A percentile compares a stretch with the other conserved stretches of the same genome.
These are phyloP conservation scores for Drosophila nigromelanica DNA, from an alignment of 1,140 invertebrate genomes.

Conservation along the genomic window DNA sequence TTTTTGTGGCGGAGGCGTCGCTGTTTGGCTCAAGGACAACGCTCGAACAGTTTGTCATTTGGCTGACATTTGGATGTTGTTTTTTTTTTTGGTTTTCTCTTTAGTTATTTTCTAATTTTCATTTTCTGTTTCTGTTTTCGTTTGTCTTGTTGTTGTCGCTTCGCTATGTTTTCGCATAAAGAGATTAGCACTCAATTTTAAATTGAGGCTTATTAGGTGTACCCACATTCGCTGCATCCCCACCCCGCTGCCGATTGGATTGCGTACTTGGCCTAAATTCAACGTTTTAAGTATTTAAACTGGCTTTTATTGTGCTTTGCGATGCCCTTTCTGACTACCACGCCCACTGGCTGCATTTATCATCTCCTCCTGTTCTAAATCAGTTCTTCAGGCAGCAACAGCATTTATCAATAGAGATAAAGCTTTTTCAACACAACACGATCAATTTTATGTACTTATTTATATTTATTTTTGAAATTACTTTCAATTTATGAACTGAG, in stretches of 20 bases:
- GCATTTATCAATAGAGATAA: too few relatives aligned
- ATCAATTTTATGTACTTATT: too few relatives aligned
- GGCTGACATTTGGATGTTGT: slow-evolving; percentile 6
- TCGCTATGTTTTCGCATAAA: slow-evolving; percentile 38
- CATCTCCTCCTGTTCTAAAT: too few relatives aligned
- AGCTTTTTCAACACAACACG: too few relatives aligned
- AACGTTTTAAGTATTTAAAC: slow-evolving; percentile 46
- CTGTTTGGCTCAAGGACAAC: slow-evolving; percentile 41
- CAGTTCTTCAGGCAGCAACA: slow-evolving; percentile 18
- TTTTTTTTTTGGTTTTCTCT: slow-evolving; percentile 8
- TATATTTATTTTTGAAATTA: too few relatives aligned
- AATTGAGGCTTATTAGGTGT: slow-evolving; percentile 56
- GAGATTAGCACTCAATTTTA: slow-evolving; percentile 55
- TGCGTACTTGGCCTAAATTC: slow-evolving; percentile 35
- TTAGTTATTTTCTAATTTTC: not conserved
- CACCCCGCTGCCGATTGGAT: slow-evolving; percentile 21
- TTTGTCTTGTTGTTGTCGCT: slow-evolving; percentile 25
- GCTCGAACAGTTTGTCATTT: slow-evolving; percentile 17
- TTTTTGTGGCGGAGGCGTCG: slow-evolving; percentile 4
- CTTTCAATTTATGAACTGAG: too few relatives aligned
- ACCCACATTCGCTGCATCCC: not conserved
- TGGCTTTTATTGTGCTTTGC: slow-evolving; percentile 37
- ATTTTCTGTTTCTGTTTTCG: slow-evolving; percentile 14
- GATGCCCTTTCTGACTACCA: slow-evolving; percentile 8
- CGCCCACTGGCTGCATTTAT: slow-evolving; percentile 4